Percentiles rank a stretch among this genome's conserved stretches.
These are phyloP conservation scores for Ochlodes sylvanus DNA, from an alignment of 2,888 invertebrate genomes.

Conservation along the genomic window DNA sequence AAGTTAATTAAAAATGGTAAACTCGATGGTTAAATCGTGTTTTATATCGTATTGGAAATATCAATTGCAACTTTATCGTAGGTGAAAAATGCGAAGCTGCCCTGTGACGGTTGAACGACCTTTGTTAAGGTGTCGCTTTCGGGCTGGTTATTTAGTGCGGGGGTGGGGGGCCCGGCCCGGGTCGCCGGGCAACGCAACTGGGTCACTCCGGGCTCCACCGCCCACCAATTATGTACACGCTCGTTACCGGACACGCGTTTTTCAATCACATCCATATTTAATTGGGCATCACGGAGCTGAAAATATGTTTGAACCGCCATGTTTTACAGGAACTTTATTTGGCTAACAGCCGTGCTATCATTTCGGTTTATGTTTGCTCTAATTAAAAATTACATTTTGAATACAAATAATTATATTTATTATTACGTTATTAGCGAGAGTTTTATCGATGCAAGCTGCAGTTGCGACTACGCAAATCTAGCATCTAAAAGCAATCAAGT, in stretches of 20 bases:
- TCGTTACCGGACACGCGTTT: slow-evolving; percentile 86
- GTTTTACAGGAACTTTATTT: slow-evolving; percentile 70
- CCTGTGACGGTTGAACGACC: slow-evolving; percentile 82
- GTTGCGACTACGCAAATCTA: no score
- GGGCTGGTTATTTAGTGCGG: slow-evolving; percentile 83
- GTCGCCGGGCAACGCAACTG: slow-evolving; percentile 83
- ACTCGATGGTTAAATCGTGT: slow-evolving; percentile 3
- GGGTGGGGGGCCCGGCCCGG: slow-evolving; percentile 56
- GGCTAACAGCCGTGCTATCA: slow-evolving; percentile 34
- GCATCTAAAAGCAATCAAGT: no score
- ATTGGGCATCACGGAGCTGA: slow-evolving; percentile 83
- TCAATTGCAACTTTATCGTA: slow-evolving; percentile 43
- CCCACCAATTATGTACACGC: slow-evolving; percentile 85
- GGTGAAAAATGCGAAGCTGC: slow-evolving; percentile 63
- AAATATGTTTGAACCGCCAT: slow-evolving; percentile 79
- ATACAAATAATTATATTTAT: slow-evolving; percentile 12
- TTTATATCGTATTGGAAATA: not conserved
- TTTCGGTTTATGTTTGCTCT: slow-evolving; percentile 18
- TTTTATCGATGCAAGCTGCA: no score
- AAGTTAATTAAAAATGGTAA: not conserved
- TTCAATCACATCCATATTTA: slow-evolving; percentile 86
- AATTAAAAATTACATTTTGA: slow-evolving; percentile 30
- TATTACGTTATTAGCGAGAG: no score
- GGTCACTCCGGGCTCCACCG: slow-evolving; percentile 78
- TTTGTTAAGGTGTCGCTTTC: slow-evolving; percentile 83